phyloP scores from a whole-genome alignment of 2,888 invertebrate species.

The Stenodema calcarata region DNA sequence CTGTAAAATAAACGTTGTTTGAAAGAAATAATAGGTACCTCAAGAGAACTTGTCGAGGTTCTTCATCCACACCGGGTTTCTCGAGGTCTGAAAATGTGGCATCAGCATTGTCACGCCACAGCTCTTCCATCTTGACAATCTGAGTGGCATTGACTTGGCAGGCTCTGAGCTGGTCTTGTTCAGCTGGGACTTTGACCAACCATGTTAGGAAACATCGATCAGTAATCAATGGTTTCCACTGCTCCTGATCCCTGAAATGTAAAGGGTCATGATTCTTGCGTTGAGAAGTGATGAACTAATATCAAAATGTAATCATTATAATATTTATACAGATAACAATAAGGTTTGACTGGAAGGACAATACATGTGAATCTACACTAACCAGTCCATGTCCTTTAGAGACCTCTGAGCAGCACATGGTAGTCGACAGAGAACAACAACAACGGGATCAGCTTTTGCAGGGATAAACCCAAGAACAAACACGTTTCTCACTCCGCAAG shows the following conservation, averaged over 20 bases:
- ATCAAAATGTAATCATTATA: no score
- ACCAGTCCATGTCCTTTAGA: conserved; percentile 98
- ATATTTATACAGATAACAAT: no score
- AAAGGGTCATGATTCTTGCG: background rate
- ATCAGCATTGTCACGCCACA: conserved; percentile 98
- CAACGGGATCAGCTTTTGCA: conserved; percentile 97
- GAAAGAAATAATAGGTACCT: conserved; percentile 54
- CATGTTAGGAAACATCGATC: conserved; percentile 96
- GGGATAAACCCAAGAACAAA: conserved; percentile 99
- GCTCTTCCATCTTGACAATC: conserved; percentile 95
- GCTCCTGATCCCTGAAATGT: conserved; percentile 82
- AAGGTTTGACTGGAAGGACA: no score
- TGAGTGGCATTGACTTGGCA: conserved; percentile 97
- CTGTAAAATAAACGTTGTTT: no score
- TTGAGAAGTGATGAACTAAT: background rate
- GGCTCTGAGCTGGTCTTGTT: conserved; percentile 93
- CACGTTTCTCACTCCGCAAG: conserved; percentile 97
- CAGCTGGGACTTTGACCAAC: conserved; percentile 97
- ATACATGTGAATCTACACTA: background rate
- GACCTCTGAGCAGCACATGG: conserved; percentile 98
- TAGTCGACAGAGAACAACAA: conserved; percentile 94
- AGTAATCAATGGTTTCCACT: conserved; percentile 97
- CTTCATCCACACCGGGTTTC: conserved; percentile 97
- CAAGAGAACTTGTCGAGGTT: conserved; percentile 84
- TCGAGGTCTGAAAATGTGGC: conserved; percentile 98